phyloP scores from a whole-genome alignment of 1,140 invertebrate genomes.

The Zaprionus gabonicus region DNA sequence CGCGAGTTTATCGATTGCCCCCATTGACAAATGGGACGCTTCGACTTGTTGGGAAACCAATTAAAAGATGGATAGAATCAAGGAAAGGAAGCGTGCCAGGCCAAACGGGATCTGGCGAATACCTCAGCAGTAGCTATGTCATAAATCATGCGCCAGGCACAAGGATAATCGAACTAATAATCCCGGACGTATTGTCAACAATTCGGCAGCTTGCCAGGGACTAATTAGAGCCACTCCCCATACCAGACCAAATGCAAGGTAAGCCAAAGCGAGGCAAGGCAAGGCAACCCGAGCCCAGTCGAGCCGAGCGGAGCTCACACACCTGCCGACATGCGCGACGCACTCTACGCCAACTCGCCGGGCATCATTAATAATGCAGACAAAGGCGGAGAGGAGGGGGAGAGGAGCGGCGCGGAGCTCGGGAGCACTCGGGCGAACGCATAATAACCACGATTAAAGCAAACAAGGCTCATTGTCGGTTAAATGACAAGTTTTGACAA shows the following conservation, averaged over 20 bases:
- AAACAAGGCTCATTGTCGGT: conserved; percentile 84
- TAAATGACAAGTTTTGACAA: conserved; percentile 85
- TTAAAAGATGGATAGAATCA: conserved; percentile 69
- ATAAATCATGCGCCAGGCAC: conserved; percentile 23
- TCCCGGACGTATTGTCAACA: conserved; percentile 32
- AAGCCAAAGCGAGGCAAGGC: conserved; percentile 18
- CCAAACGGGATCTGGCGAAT: conserved; percentile 38
- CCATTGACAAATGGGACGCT: conserved; percentile 79
- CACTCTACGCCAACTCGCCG: conserved; percentile 20
- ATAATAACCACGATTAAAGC: conserved; percentile 84
- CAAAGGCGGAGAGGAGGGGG: conserved; percentile 10
- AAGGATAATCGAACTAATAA: conserved; percentile 57
- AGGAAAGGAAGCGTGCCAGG: conserved; percentile 13
- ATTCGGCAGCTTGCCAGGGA: conserved; percentile 22
- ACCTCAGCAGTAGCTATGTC: conserved; percentile 20
- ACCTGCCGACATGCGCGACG: conserved; percentile 63
- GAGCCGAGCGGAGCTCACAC: conserved; percentile 12
- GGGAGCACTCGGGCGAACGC: conserved; percentile 55
- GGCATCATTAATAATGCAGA: conserved; percentile 73
- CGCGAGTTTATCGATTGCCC: conserved; percentile 77
- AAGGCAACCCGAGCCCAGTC: background rate
- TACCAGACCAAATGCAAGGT: conserved; percentile 38
- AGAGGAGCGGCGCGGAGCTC: conserved; percentile 5
- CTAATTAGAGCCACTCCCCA: conserved; percentile 71
- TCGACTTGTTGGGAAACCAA: conserved; percentile 70